Conservation (phyloP, 2,888 invertebrate species). For the Heliothis peltigera region DNA sequence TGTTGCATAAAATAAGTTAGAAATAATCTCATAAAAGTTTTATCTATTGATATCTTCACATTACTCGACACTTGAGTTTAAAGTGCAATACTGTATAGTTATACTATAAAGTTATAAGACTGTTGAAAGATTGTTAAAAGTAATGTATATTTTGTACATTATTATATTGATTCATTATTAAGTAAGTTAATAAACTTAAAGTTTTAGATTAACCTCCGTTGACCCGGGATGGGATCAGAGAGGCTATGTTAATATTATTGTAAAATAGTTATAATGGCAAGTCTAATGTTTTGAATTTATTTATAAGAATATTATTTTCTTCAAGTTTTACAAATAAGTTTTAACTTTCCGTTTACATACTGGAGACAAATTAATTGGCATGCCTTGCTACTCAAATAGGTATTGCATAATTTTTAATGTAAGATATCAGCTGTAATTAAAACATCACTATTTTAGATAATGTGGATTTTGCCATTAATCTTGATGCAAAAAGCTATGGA, state of each 20-base stretch:
- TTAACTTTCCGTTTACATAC: constrained; percentile 42
- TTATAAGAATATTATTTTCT: constrained; percentile 62
- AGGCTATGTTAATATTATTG: constrained; percentile 77
- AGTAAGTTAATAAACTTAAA: constrained; percentile 78
- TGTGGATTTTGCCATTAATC: constrained; percentile 47
- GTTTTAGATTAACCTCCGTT: constrained; percentile 76
- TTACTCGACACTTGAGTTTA: constrained; percentile 65
- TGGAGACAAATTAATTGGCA: constrained; percentile 55
- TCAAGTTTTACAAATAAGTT: constrained; percentile 60
- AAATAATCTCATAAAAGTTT: constrained; percentile 61
- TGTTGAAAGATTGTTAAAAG: constrained; percentile 87
- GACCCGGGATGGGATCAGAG: constrained; percentile 67
- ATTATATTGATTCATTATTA: constrained; percentile 82
- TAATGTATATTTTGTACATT: constrained; percentile 89
- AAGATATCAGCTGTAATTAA: constrained; percentile 38
- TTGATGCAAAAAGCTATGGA: constrained; percentile 45
- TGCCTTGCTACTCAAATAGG: constrained; percentile 52
- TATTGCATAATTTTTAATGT: constrained; percentile 64
- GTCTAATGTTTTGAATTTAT: constrained; percentile 66
- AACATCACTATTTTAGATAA: constrained; percentile 57
- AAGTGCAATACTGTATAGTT: constrained; percentile 88
- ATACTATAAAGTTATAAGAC: constrained; percentile 86
- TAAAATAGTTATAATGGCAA: constrained; percentile 65
- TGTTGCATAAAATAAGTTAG: constrained; percentile 57
- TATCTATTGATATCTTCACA: constrained; percentile 62